Conservation (phyloP, 2,888 invertebrate genomes). For the Lamproptera curius region DNA sequence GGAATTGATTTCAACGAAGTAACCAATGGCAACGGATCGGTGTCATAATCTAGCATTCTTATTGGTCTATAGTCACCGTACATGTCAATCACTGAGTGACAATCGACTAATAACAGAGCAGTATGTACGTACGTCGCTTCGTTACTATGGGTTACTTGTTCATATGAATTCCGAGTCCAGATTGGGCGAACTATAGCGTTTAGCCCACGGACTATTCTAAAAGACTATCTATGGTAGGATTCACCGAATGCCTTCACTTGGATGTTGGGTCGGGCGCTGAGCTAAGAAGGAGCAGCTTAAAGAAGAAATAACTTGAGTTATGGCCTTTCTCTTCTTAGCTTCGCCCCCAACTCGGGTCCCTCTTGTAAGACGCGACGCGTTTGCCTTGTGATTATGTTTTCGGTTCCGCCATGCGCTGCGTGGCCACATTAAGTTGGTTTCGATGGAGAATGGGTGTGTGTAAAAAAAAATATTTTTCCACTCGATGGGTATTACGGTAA, state of each 20-base stretch:
- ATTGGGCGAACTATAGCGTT: too few relatives aligned
- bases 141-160: too few relatives aligned
- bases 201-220: conserved; percentile 24
- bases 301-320: too few relatives aligned
- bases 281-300: too few relatives aligned
- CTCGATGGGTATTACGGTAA: conserved; percentile 63
- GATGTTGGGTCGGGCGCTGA: conserved; percentile 34
- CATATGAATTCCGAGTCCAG: too few relatives aligned
- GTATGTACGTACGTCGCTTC: too few relatives aligned
- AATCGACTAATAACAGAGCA: too few relatives aligned
- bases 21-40: too few relatives aligned
- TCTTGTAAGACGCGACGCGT: conserved; percentile 29
- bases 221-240: conserved; percentile 21
- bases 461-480: conserved; percentile 70
- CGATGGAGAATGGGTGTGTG: conserved; percentile 66
- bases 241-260: conserved; percentile 32
- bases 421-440: conserved; percentile 65
- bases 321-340: not conserved
- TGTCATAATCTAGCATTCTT: too few relatives aligned
- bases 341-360: conserved; percentile 1
- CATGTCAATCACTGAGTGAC: too few relatives aligned
- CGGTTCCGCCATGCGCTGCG: conserved; percentile 55
- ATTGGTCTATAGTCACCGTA: too few relatives aligned
- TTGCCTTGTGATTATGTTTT: conserved; percentile 56
- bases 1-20: too few relatives aligned